Evolutionary conservation across 2,797 vertebrate genomes (phyloP), one percentile per base, ranked within the genome.

Genomic region (Macroramphosus scolopax): DNA sequence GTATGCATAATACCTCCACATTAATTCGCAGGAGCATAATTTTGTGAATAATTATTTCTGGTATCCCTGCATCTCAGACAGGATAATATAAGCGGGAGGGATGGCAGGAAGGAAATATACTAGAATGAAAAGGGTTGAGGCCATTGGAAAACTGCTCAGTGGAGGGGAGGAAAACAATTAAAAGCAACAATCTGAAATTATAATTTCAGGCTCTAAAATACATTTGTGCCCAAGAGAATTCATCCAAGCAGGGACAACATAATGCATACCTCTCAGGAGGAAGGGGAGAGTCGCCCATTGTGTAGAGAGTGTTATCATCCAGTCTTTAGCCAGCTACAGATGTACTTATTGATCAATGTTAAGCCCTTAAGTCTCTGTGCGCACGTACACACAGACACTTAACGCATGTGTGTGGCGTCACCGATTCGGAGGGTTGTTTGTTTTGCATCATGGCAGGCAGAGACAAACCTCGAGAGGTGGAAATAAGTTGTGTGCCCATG

Each of bases 21-120:
- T 83, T 75, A 71, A 80, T 78, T 74, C 80, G 41, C 37, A 75
- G 53, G 46, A 59, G 52, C 33, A 65, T 43, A 47, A 72, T 77
- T 69, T 65, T 47, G 63, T 80, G 71, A 77, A 74, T 82, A 78
- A 77, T 70, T 63, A 64, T 56, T 14, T 32, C 58, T 18, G 12
- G 45, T 56, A 54, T 78, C 57, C 49, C 31, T 22, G 58, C 37
- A 73, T 65, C 49, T 65, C 47, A 0, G 1, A 35, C 51, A 56
- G 74, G 73, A 68, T 42, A 47, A 64, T 49, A 72, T 36, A 1
- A 28, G 46, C 30, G 32, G 54, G 45, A 53, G 26, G 30, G 20
- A 56, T 48, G 30, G 53, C 46, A 68, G 32, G 33, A 13, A 45
- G 13, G 32, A 28, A 35, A 55, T 38, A 33, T 61, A 47, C 43